Base-by-base conservation (phyloP, 2,888 invertebrate species). In the Netelia melanura region DNA sequence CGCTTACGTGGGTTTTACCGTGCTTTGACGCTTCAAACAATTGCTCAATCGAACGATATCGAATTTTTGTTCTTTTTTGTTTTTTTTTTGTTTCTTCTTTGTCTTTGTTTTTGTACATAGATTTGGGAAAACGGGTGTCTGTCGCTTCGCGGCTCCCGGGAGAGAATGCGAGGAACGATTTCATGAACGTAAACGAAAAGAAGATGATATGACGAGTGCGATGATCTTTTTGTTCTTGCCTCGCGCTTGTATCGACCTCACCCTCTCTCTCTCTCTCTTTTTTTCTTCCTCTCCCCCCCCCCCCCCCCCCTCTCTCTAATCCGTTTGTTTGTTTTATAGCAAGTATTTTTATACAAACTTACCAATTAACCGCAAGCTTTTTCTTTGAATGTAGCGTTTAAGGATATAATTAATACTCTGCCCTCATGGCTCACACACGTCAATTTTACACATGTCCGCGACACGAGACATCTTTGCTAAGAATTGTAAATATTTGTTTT, bases 31-130 rank as follows among this genome's bases (percentile, higher is more conserved):
- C 85, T 86, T 87, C 25, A 61, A 74, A 84, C 76, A 83, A 86
- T 87, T 87, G 87, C 87, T 87, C 86, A 86, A 87, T 87, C 83
- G 75, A 83, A 84, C 68, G 43, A 85, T 77, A 77, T 81, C 81
- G 81, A 84, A 56, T 80, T 76, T 80, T 71, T 54, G 56, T 30
- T 2, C 21, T 54, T 25, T 54, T 54, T 70, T 52, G 23, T 77
- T 58, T 43, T 67, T 81, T 38, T 17, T 17, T 17, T 17, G 17
- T 17, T 17, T 17, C 17, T 17, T 17, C 17, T 17, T 17, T 30
- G 30, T 30, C 30, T 30, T 30, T 30, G 5, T 72, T 61, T 62
- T 82, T 86, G 84, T 84, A 84, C 23, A 86, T 84, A 81, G 58
- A 68, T 71, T 81, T 61, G 81, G 65, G 38, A 75, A 65, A 58